These are phyloP conservation scores for Myrmecobius fasciatus DNA, from an alignment of 2,113 vertebrate genomes.

Conservation along the genomic window DNA sequence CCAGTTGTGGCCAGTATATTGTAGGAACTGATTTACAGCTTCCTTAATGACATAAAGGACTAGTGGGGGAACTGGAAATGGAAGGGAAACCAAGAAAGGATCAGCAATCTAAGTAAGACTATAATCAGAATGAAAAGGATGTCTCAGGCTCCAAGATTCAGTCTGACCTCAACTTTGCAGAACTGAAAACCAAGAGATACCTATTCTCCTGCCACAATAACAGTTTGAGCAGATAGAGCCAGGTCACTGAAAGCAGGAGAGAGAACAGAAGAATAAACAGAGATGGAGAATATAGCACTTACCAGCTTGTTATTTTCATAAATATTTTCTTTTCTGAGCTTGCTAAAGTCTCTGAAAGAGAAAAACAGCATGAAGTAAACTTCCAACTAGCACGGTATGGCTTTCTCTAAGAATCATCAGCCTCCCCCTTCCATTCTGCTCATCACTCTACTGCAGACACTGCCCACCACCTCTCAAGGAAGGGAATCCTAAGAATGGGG, in stretches of 20 bases:
- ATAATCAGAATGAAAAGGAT: background rate
- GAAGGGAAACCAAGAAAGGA: background rate
- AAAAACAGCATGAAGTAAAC: slow-evolving; percentile 55
- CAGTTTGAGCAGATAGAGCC: background rate
- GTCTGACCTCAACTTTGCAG: background rate
- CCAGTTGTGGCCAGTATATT: background rate
- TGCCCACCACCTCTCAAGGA: background rate
- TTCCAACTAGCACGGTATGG: background rate
- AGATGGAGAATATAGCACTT: slow-evolving; percentile 72
- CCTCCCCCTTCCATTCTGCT: background rate
- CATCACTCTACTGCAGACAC: background rate
- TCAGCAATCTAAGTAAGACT: background rate
- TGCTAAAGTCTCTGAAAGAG: slow-evolving; percentile 90
- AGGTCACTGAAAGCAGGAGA: background rate
- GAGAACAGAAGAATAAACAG: background rate
- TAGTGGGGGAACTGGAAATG: background rate
- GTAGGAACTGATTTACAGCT: background rate
- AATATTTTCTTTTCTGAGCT: slow-evolving; percentile 94
- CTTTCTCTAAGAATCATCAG: background rate
- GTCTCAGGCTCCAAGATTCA: background rate
- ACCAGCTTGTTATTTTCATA: slow-evolving; percentile 98
- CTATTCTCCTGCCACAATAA: background rate
- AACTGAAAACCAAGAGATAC: background rate
- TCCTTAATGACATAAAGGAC: background rate
- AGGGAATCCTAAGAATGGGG: background rate